Base-by-base conservation (phyloP, 53 echinoderm and acorn worm species). In the Apostichopus leukothele region DNA sequence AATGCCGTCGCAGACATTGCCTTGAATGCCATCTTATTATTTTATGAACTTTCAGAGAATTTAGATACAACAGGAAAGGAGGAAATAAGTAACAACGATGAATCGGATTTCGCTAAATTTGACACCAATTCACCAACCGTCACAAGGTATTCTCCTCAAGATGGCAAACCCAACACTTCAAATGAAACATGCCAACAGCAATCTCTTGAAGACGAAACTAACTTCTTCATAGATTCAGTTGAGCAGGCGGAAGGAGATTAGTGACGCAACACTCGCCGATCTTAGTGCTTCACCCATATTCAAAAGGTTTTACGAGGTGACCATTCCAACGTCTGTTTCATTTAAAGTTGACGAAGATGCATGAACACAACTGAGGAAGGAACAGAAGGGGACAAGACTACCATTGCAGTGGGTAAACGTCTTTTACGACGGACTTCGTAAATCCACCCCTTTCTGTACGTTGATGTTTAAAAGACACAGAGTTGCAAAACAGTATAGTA, bases 381-480 rank as follows among this genome's bases (percentile, higher is more conserved):
- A 59, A 19, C 83, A 83, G n/a, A 59, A 6, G 8, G 19, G 19
- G 5, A 59, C 83, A 0, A 60, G 60, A 19, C 10, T 83, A 7
- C 83, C 83, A 19, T 10, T 83, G 3, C 83, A 83, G n/a, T 83
- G 83, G 83, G 83, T 83, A 4, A 83, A 83, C 60, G 83, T 83
- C 7, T 83, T 83, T 9, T 83, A 60, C 12, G 18, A 59, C 16
- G 60, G 60, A 1, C 63, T 83, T 5, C 57, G 26, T 3, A 6
- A 19, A 57, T 83, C 60, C n/a, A 83, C 60, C 59, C 83, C 83
- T 14, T 57, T 5, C 57, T 83, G 83, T 53, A 83, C 83, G 2
- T 59, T 83, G 6, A 81, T 54, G 83, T 81, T 81, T 57, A 53
- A 52, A 81, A 12, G 83, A 19, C n/a, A n/a, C n/a, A n/a, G n/a